Evolutionary conservation across 2,888 invertebrate genomes (phyloP).

Genomic region (Chrysolina haemoptera): DNA sequence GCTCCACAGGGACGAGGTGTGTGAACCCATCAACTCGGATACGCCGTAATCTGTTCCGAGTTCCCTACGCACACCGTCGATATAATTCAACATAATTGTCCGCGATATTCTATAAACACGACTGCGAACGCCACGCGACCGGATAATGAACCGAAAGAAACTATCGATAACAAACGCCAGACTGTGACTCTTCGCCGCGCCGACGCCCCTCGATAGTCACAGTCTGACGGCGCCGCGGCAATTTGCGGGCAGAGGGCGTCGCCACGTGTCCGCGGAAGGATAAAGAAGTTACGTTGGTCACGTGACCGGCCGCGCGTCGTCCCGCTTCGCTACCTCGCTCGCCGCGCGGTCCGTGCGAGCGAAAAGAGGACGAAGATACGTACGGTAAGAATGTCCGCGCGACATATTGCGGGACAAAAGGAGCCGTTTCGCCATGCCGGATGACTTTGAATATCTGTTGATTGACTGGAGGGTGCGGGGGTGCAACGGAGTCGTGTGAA

Average conservation of each 20-base stretch:
- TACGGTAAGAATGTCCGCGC: conserved; percentile 16
- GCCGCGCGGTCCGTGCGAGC: conserved; percentile 13
- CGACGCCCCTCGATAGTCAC: conserved; percentile 29
- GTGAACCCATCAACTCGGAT: conserved; percentile 12
- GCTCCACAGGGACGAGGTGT: conserved; percentile 24
- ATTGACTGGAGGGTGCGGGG: conserved; percentile 48
- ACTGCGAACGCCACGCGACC: conserved; percentile 62
- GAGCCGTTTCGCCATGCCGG: conserved; percentile 53
- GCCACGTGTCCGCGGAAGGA: conserved; percentile 68
- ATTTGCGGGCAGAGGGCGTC: conserved; percentile 70
- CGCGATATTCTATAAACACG: conserved; percentile 68
- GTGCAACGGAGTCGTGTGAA: conserved; percentile 20
- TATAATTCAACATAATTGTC: conserved; percentile 68
- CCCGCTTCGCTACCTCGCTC: conserved; percentile 66
- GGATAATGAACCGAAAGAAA: conserved; percentile 70
- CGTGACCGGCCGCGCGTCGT: conserved; percentile 65
- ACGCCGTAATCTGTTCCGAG: conserved; percentile 13
- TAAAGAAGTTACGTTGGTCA: conserved; percentile 68
- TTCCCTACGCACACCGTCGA: conserved; percentile 14
- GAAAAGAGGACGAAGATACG: conserved; percentile 31
- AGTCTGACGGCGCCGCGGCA: conserved; percentile 63
- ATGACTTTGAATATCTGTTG: conserved; percentile 59
- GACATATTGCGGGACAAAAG: conserved; percentile 52
- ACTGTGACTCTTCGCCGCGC: conserved; percentile 55
- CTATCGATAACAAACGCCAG: conserved; percentile 69